Evolutionary conservation across 1,140 invertebrate genomes (phyloP), one percentile per base, ranked within the genome.

Genomic region (Ladona fulva): DNA sequence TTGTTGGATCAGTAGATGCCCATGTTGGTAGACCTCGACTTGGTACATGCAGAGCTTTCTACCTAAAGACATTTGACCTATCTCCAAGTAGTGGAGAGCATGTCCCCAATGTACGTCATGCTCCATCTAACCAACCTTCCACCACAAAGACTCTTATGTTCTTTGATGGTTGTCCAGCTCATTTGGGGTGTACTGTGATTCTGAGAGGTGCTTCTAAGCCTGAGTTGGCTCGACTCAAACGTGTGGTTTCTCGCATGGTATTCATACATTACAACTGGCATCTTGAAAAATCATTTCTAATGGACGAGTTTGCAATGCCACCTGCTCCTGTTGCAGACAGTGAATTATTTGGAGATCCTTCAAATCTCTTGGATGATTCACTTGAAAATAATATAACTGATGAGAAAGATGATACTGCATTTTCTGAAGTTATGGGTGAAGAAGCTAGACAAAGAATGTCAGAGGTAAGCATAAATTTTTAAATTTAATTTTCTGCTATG

Each of bases 181-280:
- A 95, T 81, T 87, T 97, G 0, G 96, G 96, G 0, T 96, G 94
- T 82, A 97, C 96, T 0, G 92, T 99, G 42, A 83, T 98, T 10
- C 83, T 99, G 0, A 89, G 95, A 42, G 97, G 97, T 0, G 92
- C 89, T 5, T 88, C 89, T 0, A 85, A 90, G 76, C 83, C 86
- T 11, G 97, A 99, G 84, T 86, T 99, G 10, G 88, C 89, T 14
- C 89, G 90, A 83, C 89, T 97, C 0, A 98, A 98, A 84, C 88
- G 89, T 78, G 93, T 97, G 0, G 89, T 93, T 0, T 90, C 90
- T 24, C 92, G 93, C 79, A 89, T 97, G 86, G 88, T 97, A 0
- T 94, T 95, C 81, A 91, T 94, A 0, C 89, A 90, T n/a, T 98
- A 98, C 83, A 97, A 97, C 80, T 95, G 94, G 90, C 89, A 94